Evolutionary conservation across 2,888 invertebrate genomes (phyloP).

Genomic region (Lycophotia porphyrea): DNA sequence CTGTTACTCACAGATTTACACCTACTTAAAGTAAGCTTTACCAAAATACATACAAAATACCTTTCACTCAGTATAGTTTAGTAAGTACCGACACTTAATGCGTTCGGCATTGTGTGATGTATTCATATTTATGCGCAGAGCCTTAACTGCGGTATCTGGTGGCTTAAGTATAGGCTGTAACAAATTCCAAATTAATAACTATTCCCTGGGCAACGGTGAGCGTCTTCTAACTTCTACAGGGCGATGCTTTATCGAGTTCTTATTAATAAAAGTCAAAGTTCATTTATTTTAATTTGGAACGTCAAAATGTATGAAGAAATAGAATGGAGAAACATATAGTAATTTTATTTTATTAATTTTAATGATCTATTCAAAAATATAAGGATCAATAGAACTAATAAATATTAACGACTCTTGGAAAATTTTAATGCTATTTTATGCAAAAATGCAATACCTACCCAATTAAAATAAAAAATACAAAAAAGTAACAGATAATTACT

Average conservation of each 20-base stretch:
- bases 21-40: conserved; percentile 18
- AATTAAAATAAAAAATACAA: background rate
- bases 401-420: background rate
- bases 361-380: background rate
- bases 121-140: conserved; percentile 80
- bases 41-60: conserved; percentile 3
- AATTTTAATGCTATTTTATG: background rate
- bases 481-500: background rate
- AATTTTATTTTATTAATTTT: background rate
- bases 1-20: conserved; percentile 25
- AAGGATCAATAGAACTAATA: background rate
- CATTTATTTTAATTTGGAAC: background rate
- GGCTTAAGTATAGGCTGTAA: conserved; percentile 88
- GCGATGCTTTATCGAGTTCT: conserved; percentile 52
- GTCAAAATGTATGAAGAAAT: background rate
- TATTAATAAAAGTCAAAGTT: background rate
- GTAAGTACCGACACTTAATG: conserved; percentile 26
- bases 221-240: conserved; percentile 73
- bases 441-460: background rate
- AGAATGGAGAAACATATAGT: background rate
- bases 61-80: background rate
- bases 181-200: conserved; percentile 89
- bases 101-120: conserved; percentile 69
- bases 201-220: conserved; percentile 77
- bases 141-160: conserved; percentile 78